phyloP scores from a whole-genome alignment of 2,113 vertebrate genomes.

The Leucopsar rothschildi region DNA sequence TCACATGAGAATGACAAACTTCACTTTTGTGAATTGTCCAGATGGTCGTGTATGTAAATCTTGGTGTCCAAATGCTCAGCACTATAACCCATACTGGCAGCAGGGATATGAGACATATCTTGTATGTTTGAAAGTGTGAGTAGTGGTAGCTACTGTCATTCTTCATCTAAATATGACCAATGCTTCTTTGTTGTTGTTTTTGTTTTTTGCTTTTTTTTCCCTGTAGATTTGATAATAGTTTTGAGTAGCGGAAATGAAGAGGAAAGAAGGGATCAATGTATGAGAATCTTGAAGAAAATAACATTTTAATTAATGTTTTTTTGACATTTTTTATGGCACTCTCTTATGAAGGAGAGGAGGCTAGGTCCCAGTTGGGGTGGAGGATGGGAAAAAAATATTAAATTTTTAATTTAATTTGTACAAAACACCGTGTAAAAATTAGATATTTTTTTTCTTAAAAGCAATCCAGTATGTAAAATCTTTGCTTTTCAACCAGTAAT shows the following conservation, averaged over 20 bases:
- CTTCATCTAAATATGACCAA: neutral
- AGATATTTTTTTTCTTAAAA: neutral
- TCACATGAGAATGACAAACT: neutral
- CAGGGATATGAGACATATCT: neutral
- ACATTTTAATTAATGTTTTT: neutral
- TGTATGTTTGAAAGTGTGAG: neutral
- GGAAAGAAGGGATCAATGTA: fast-evolving
- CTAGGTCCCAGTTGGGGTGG: fast-evolving
- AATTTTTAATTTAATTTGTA: neutral
- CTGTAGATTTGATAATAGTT: neutral
- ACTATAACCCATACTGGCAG: neutral
- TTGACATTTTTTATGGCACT: neutral
- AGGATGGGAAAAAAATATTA: neutral
- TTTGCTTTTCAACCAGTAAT: neutral
- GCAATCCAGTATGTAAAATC: neutral
- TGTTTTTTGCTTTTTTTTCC: no score
- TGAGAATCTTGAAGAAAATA: neutral
- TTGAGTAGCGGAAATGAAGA: neutral
- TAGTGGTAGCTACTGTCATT: neutral
- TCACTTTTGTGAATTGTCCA: neutral
- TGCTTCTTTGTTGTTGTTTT: no score
- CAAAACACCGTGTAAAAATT: neutral
- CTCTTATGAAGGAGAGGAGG: neutral
- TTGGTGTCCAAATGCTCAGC: neutral
- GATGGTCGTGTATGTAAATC: neutral